Evolutionary conservation across 1,140 invertebrate genomes (phyloP), one percentile per base, ranked within the genome.

Genomic region (Coboldia fuscipes): DNA sequence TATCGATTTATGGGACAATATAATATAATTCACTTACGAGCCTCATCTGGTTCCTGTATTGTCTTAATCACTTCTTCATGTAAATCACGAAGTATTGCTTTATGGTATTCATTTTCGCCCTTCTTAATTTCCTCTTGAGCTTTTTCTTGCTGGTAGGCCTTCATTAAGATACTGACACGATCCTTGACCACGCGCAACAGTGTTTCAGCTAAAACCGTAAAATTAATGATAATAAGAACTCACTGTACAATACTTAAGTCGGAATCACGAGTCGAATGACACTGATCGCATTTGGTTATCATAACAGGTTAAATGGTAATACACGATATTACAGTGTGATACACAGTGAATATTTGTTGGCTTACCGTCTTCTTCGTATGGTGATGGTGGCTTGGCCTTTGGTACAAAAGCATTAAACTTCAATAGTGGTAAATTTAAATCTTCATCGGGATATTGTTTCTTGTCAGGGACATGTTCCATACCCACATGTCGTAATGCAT

Each of bases 141-240:
- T 15, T 30, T 30, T 17, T 49, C 45, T 23, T 48, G 21, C 22
- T 43, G 40, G 30, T 52, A 52, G 17, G 37, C 48, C 30, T 46
- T 45, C 45, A 52, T 52, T 18, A 52, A 23, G 21, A 42, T 46
- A 29, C 48, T 43, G 5, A 52, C 31, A 40, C 49, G 50, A 0
- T 45, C 46, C 24, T 50, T 50, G 18, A 53, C 34, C 26, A 41
- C 30, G 16, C 44, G 39, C 43, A 52, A 40, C 13, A 52, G 35
- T 22, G 36, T 42, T 17, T 52, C 50, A 37, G 47, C 50, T 52
- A n/a, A 10, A 9, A 36, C n/a, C n/a, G n/a, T n/a, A n/a, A n/a
- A n/a, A n/a, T n/a, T n/a, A n/a, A n/a, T n/a, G n/a, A n/a, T n/a
- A n/a, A n/a, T n/a, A n/a, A n/a, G n/a, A n/a, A n/a, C n/a, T n/a